Evolutionary conservation across 2,888 invertebrate genomes (phyloP).

Genomic region (Napeogenes inachia): DNA sequence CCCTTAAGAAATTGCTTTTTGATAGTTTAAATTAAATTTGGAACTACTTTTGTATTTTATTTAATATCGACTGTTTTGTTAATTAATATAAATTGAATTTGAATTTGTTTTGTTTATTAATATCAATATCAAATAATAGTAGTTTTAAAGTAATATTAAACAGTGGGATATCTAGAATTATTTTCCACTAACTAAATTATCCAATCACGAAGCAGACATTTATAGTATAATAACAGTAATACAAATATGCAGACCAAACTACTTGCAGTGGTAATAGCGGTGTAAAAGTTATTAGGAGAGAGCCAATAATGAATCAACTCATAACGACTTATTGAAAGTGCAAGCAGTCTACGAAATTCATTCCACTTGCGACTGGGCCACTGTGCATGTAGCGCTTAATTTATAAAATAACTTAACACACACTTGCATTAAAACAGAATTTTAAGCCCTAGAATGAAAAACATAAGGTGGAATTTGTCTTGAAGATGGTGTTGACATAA

Average conservation of each 20-base stretch:
- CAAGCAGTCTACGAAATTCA: constrained; percentile 66
- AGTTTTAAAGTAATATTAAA: too few relatives aligned
- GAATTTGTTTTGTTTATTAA: too few relatives aligned
- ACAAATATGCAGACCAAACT: background rate
- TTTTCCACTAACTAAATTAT: too few relatives aligned
- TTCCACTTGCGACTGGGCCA: constrained; percentile 67
- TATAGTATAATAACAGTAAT: background rate
- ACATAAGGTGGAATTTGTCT: constrained; percentile 35
- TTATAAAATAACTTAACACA: constrained; percentile 30
- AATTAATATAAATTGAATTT: too few relatives aligned
- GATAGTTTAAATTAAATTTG: too few relatives aligned
- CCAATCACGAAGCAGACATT: background rate
- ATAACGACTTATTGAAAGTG: constrained; percentile 66
- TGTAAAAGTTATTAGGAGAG: constrained; percentile 43
- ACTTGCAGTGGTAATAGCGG: constrained; percentile 27
- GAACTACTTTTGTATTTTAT: too few relatives aligned
- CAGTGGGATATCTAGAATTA: too few relatives aligned
- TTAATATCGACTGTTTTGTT: too few relatives aligned
- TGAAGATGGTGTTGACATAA: constrained; percentile 23
- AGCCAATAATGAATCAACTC: constrained; percentile 45
- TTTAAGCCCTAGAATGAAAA: constrained; percentile 30
- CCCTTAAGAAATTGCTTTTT: too few relatives aligned
- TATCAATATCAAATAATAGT: too few relatives aligned
- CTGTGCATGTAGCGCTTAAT: constrained; percentile 37
- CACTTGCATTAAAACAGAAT: constrained; percentile 11